A percentile compares a stretch with the other conserved stretches of the same genome.
Evolutionary conservation across 2,113 vertebrate genomes (phyloP).

Genomic region (Mobula hypostoma): DNA sequence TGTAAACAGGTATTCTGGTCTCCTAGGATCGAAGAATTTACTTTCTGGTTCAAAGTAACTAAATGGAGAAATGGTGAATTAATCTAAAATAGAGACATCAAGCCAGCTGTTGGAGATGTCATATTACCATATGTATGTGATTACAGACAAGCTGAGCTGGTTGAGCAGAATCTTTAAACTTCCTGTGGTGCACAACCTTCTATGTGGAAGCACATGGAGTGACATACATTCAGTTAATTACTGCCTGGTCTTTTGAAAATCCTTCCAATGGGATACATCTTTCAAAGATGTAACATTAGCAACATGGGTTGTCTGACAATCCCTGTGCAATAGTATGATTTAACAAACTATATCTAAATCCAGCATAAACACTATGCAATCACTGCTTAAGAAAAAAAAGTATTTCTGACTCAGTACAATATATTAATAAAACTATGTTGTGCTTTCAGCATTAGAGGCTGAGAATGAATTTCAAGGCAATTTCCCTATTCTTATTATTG

Average conservation of each 20-base stretch:
- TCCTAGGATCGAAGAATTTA: neutral
- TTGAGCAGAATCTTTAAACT: neutral
- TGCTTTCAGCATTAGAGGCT: too few relatives aligned
- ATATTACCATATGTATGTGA: neutral
- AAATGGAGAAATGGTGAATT: neutral
- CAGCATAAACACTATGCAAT: neutral
- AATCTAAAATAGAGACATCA: neutral
- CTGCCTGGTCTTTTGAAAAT: neutral
- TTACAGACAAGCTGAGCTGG: neutral
- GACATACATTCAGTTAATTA: neutral
- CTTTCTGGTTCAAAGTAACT: neutral
- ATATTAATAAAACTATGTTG: too few relatives aligned
- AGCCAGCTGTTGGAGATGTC: neutral
- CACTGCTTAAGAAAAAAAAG: neutral
- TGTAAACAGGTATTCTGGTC: neutral
- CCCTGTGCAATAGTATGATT: neutral
- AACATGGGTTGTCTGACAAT: neutral
- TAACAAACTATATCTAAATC: neutral
- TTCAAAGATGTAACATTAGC: neutral
- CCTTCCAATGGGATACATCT: neutral
- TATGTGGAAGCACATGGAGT: neutral
- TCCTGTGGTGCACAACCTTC: neutral
- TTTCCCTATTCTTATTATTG: neutral
- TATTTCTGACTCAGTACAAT: too few relatives aligned
- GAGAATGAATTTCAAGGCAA: too few relatives aligned